phyloP scores from a whole-genome alignment of 2,113 vertebrate species.

The Antechinus stuartii region DNA sequence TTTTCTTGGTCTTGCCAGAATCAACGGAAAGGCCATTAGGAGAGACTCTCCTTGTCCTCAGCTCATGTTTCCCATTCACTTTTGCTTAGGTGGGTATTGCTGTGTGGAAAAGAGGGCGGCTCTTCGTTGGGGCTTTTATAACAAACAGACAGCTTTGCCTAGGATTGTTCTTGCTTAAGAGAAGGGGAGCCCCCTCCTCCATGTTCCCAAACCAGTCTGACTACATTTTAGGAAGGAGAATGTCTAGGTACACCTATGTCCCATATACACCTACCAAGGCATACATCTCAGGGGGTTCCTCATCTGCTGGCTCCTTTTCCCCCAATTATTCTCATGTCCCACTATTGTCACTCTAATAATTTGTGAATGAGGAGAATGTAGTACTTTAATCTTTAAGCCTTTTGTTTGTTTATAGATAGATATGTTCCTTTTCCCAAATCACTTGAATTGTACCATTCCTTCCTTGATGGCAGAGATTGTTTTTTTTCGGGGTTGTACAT shows the following conservation, averaged over 20 bases:
- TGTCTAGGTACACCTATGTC: background rate
- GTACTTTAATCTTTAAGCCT: background rate
- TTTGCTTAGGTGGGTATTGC: background rate
- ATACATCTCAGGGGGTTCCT: background rate
- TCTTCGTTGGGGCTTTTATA: background rate
- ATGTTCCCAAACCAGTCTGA: background rate
- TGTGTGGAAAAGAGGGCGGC: background rate
- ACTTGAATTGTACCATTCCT: background rate
- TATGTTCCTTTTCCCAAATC: background rate
- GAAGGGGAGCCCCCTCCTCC: background rate
- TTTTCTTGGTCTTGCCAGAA: background rate
- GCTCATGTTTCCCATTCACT: background rate
- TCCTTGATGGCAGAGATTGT: background rate
- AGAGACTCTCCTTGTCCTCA: background rate
- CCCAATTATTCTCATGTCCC: background rate
- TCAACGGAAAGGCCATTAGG: background rate
- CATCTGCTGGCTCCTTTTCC: background rate
- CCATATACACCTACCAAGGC: background rate
- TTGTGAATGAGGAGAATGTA: background rate
- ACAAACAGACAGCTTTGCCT: background rate
- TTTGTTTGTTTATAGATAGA: background rate
- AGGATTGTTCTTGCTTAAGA: background rate
- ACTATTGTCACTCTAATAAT: background rate
- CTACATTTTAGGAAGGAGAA: background rate
- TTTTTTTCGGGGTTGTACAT: background rate